Conservation (phyloP, 2,888 invertebrate genomes). For the Melinaea marsaeus region DNA sequence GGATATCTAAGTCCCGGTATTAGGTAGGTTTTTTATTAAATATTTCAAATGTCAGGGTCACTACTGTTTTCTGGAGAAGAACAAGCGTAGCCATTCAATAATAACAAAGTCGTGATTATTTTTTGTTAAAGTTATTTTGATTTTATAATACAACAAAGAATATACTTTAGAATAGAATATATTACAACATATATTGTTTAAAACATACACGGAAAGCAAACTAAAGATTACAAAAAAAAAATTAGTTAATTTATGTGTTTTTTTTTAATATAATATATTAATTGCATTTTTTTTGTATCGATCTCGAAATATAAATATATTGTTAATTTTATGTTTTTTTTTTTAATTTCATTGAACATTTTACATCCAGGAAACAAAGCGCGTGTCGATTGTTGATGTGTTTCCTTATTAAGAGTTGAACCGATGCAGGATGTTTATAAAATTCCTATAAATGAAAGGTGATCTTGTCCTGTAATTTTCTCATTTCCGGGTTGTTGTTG, state of each 20-base stretch:
- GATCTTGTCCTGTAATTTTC: slow-evolving; percentile 7
- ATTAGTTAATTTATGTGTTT: too few species aligned
- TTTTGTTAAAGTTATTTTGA: not conserved
- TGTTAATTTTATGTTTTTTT: not conserved
- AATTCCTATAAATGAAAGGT: slow-evolving; percentile 16
- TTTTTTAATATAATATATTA: too few species aligned
- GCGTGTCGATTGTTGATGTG: not conserved
- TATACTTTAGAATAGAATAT: too few species aligned
- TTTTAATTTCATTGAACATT: not conserved
- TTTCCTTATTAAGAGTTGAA: slow-evolving; percentile 8
- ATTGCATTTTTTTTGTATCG: too few species aligned
- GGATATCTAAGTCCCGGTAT: slow-evolving; percentile 1
- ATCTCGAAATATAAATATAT: not conserved
- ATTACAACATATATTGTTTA: too few species aligned
- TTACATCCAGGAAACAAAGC: slow-evolving; percentile 2
- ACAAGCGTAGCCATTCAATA: slow-evolving; percentile 14
- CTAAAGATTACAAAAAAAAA: too few species aligned
- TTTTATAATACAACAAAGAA: not conserved
- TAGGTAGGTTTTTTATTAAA: slow-evolving; percentile 14
- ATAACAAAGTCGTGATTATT: slow-evolving; percentile 14
- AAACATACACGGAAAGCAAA: too few species aligned
- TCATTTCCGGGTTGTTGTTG: not conserved
- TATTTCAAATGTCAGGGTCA: slow-evolving; percentile 23
- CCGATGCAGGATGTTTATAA: slow-evolving; percentile 12
- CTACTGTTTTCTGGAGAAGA: slow-evolving; percentile 16